Conservation (phyloP, 2,797 vertebrate species). For the Odontamblyopus rebecca region DNA sequence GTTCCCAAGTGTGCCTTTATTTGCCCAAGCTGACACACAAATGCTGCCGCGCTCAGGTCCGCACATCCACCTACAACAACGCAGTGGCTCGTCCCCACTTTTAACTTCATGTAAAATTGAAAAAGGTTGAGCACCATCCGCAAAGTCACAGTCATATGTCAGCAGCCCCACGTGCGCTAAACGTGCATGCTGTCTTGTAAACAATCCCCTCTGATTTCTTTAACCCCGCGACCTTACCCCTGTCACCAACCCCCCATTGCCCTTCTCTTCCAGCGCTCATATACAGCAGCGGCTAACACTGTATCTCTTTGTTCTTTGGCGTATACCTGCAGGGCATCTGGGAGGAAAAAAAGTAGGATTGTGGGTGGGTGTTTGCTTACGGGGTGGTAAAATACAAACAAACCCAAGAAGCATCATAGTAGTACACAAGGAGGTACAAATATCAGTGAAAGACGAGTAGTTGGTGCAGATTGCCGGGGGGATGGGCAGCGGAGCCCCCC, state of each 20-base stretch:
- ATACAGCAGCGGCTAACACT: conserved; percentile 55
- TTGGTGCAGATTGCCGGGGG: conserved; percentile 56
- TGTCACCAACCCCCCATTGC: conserved; percentile 29
- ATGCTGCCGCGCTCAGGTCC: conserved; percentile 38
- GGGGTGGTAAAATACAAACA: conserved; percentile 65
- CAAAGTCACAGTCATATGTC: conserved; percentile 30
- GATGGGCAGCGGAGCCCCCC: conserved; percentile 47
- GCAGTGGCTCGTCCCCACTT: conserved; percentile 12
- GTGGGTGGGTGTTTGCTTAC: conserved; percentile 73
- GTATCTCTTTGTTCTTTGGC: conserved; percentile 71
- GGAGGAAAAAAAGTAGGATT: conserved; percentile 60
- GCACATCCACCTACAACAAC: conserved; percentile 13
- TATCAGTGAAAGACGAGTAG: conserved; percentile 48
- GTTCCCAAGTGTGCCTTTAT: conserved; percentile 38
- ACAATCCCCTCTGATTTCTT: conserved; percentile 48
- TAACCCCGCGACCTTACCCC: conserved; percentile 24
- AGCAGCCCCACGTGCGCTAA: conserved; percentile 37
- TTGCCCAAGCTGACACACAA: conserved; percentile 40
- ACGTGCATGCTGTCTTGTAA: conserved; percentile 25
- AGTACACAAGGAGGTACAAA: conserved; percentile 48
- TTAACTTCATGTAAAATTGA: conserved; percentile 20
- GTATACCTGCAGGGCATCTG: conserved; percentile 72
- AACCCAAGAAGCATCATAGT: conserved; percentile 63
- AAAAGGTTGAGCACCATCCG: conserved; percentile 1
- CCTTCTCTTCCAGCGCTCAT: conserved; percentile 28